Percentiles rank a stretch among this genome's conserved stretches.
Conservation (phyloP, 2,113 vertebrate species). For the Cygnus buccinator region DNA sequence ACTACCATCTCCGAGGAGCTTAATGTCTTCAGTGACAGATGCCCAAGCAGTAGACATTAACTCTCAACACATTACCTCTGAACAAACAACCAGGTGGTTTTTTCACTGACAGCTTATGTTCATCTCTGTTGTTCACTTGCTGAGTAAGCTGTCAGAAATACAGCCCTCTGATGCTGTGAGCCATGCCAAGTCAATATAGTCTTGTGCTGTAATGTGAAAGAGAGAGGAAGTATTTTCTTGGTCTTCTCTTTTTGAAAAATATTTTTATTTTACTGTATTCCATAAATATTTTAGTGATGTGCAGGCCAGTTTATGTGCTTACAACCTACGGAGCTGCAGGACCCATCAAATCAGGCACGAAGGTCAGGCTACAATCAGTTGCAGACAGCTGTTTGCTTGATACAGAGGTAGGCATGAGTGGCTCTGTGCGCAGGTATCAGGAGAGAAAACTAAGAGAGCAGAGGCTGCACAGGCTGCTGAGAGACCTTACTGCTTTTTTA, state of each 20-base stretch:
- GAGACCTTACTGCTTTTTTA: neutral
- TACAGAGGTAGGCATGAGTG: neutral
- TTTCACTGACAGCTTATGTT: neutral
- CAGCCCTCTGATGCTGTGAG: neutral
- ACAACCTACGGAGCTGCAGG: neutral
- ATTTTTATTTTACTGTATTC: neutral
- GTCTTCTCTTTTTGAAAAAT: neutral
- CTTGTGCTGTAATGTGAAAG: neutral
- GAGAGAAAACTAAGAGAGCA: neutral
- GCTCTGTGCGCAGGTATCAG: neutral
- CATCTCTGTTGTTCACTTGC: neutral
- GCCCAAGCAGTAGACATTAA: neutral
- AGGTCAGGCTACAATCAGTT: neutral
- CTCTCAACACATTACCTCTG: neutral
- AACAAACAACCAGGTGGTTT: neutral
- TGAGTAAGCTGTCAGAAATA: conserved; percentile 2
- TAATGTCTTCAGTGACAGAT: neutral
- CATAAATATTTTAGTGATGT: neutral
- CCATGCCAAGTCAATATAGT: neutral
- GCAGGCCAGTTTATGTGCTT: neutral
- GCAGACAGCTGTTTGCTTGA: neutral
- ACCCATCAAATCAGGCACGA: neutral
- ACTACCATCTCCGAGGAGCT: neutral
- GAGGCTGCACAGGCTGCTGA: neutral
- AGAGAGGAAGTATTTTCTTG: neutral